Base-by-base conservation (phyloP, 2,888 invertebrate genomes). In the Caenorhabditis japonica region DNA sequence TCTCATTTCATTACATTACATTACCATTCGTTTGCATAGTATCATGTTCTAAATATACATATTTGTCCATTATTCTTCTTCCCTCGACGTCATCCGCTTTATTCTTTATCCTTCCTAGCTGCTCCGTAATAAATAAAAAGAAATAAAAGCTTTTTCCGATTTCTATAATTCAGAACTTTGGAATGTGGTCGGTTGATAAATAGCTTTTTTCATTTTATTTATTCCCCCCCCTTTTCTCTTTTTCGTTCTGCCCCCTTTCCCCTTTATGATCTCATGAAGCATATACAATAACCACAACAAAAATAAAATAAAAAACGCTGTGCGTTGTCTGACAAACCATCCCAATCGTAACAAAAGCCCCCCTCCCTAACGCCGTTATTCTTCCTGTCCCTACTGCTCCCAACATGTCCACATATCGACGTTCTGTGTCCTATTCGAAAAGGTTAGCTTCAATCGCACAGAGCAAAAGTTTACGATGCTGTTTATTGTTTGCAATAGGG, bases 91-190 rank as follows among this genome's bases (percentile, higher is more conserved):
- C 53, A 47, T 19, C n/a, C 19, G 15, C 39, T n/a, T 17, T n/a
- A n/a, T n/a, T n/a, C n/a, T n/a, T 30, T 30, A 30, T 30, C 7
- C 5, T 7, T 7, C 10, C 30, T 5, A 30, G 30, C 30, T 30
- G 7, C 12, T 1, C 13, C 13, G 25, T 44, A 44, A 46, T 43
- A n/a, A 36, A 56, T 3, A 10, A 19, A 44, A 55, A 64, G 30
- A 30, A 53, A 56, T 49, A 44, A 58, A 56, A 34, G 44, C 56
- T 36, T 66, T 66, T 53, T 66, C 56, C 56, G 30, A 66, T 53
- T 66, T 51, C 56, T 21, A 66, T 66, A 66, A 66, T 66, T 66
- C 66, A 66, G 66, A 66, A 66, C 66, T 66, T 66, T 66, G 66
- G 66, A 66, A 66, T 66, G 66, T 36, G 56, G 47, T 34, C 41